These are phyloP conservation scores for Gryllus bimaculatus DNA, from an alignment of 1,140 invertebrate species.

Conservation along the genomic window DNA sequence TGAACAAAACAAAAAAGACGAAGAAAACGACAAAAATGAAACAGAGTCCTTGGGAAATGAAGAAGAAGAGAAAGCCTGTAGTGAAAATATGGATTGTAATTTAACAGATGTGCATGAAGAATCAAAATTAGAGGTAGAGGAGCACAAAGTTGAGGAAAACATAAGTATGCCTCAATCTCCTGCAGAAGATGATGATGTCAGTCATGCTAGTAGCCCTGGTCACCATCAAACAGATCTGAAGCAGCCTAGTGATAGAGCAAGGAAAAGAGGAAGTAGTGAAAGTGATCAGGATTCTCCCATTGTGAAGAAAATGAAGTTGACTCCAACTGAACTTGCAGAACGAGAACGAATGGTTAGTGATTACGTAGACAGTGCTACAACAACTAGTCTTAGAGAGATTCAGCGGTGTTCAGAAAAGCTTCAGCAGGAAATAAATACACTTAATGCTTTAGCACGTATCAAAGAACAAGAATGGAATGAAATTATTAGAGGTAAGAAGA, in stretches of 20 bases:
- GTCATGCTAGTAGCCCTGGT: neutral
- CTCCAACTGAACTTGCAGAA: conserved; percentile 27
- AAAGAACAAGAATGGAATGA: conserved; percentile 80
- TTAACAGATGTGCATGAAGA: neutral
- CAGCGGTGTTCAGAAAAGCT: conserved; percentile 46
- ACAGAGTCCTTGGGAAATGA: neutral
- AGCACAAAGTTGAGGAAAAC: neutral
- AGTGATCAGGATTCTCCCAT: conserved; percentile 29
- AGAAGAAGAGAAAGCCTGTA: neutral
- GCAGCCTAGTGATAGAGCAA: neutral
- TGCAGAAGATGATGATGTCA: conserved; percentile 7
- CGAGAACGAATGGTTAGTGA: conserved; percentile 48
- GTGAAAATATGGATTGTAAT: neutral
- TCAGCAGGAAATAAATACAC: conserved; percentile 48
- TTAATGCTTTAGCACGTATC: conserved; percentile 55
- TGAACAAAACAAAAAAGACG: neutral
- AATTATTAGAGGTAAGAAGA: conserved; percentile 63
- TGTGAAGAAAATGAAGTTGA: conserved; percentile 31
- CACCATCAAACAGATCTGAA: neutral
- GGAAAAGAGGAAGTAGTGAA: conserved; percentile 15
- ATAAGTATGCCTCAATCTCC: neutral
- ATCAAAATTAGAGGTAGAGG: neutral
- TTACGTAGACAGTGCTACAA: conserved; percentile 45
- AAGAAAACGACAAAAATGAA: neutral
- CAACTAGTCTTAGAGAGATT: conserved; percentile 46